Conservation (phyloP, 1,140 invertebrate species). For the Zeugodacus cucurbitae region DNA sequence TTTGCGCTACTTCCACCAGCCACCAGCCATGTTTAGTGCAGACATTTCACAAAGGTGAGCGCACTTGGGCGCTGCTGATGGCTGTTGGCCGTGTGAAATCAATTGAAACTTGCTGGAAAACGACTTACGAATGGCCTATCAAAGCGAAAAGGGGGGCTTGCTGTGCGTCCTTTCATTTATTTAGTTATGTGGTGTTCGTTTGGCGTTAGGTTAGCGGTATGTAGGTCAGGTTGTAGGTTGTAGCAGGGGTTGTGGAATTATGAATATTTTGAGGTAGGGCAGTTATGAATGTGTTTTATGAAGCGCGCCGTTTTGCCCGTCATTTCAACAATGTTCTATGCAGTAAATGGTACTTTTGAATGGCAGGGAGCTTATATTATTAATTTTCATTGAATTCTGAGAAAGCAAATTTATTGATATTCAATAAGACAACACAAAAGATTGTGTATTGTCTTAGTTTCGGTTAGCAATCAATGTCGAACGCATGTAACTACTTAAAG, state of each 20-base stretch:
- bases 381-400: not conserved
- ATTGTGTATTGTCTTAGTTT: too few relatives aligned
- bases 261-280: not conserved
- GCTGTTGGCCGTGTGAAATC: conserved; percentile 29
- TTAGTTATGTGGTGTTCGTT: not conserved
- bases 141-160: not conserved
- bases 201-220: not conserved
- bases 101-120: conserved; percentile 28
- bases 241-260: not conserved
- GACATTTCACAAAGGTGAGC: conserved; percentile 2
- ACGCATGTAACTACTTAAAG: too few relatives aligned
- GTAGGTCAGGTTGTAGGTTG: not conserved
- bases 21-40: not conserved
- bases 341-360: not conserved
- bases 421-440: too few relatives aligned
- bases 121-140: not conserved
- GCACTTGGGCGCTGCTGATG: not conserved
- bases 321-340: not conserved
- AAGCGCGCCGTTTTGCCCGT: not conserved
- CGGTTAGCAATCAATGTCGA: too few relatives aligned
- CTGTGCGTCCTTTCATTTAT: not conserved
- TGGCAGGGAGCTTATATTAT: not conserved
- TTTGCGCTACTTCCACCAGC: not conserved
- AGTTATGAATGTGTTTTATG: not conserved
- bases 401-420: not conserved